phyloP scores from a whole-genome alignment of 1,140 invertebrate species.

The Cotesia glomerata region DNA sequence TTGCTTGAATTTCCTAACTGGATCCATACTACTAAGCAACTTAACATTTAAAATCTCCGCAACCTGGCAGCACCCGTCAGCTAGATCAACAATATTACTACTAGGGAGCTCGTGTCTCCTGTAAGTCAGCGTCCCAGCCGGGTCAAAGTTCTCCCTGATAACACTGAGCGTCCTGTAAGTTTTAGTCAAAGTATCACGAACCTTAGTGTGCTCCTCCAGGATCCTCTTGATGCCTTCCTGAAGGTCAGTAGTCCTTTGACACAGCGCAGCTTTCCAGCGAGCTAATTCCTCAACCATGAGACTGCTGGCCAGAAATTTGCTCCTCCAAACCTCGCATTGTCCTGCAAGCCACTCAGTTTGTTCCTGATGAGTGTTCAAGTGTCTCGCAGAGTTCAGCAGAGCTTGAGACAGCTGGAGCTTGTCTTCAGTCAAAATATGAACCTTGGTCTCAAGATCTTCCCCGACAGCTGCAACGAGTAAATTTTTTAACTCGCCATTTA shows the following conservation, averaged over 20 bases:
- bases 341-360: constrained; percentile 91
- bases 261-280: constrained; percentile 80
- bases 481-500: constrained; percentile 92
- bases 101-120: constrained; percentile 52
- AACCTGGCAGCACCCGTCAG: constrained; percentile 59
- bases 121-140: constrained; percentile 43
- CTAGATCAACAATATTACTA: constrained; percentile 62
- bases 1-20: constrained; percentile 47
- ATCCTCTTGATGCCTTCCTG: constrained; percentile 77
- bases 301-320: constrained; percentile 93
- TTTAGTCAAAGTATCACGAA: constrained; percentile 73
- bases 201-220: constrained; percentile 75
- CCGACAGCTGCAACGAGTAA: constrained; percentile 92
- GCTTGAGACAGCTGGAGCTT: constrained; percentile 86
- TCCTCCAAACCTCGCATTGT: constrained; percentile 94
- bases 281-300: constrained; percentile 90
- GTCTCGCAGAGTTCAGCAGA: constrained; percentile 82
- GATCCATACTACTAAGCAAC: constrained; percentile 58
- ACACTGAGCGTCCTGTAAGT: constrained; percentile 66
- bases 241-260: constrained; percentile 76
- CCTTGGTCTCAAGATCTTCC: constrained; percentile 87
- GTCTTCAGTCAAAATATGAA: constrained; percentile 89
- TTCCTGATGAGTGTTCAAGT: constrained; percentile 86
- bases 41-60: constrained; percentile 62
- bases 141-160: constrained; percentile 59